Evolutionary conservation across 2,797 vertebrate genomes (phyloP), one percentile per base, ranked within the genome.

Genomic region (Peromyscus melanophrys): DNA sequence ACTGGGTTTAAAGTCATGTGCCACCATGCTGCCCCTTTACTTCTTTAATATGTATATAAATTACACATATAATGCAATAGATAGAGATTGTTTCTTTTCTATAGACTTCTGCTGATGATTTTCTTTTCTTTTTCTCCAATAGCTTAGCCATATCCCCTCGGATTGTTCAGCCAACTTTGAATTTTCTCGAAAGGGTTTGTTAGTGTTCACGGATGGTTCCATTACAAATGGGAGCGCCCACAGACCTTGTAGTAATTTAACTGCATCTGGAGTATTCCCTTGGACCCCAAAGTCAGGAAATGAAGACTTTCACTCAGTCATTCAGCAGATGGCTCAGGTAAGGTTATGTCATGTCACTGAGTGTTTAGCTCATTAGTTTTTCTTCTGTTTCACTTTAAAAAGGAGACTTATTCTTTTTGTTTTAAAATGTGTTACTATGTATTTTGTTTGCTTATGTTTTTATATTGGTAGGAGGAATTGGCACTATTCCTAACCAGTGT

Each of bases 121-220:
- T 46, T 97, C 84, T 85, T 90, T 13, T 91, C 57, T 83, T 97
- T 91, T 8, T 95, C 97, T 71, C 67, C 85, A 97, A 81, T 97
- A 99, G 99, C 98, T 99, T 85, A 99, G 93, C 98, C 98, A 98
- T 21, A 98, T 99, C 98, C 99, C 99, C 85, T 98, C 99, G 23
- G 99, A 99, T 61, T 95, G 98, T 95, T 98, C 98, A 69, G 98
- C 99, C 73, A 99, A 99, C 67, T 99, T 99, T 98, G 99, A 99
- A 95, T 99, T 99, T 98, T 99, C 99, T 25, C 99, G 98, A 88
- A 99, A 99, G 97, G 99, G 99, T 69, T 99, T 99, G 82, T 98
- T 99, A 90, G 99, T 99, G 93, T 99, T 99, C 98, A 98, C 99
- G 25, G 98, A 99, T 89, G 89, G 97, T 90, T 98, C 98, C 3